Evolutionary conservation across 2,797 vertebrate species (phyloP), one percentile per base, ranked within the genome.

Genomic region (Mustela erminea): DNA sequence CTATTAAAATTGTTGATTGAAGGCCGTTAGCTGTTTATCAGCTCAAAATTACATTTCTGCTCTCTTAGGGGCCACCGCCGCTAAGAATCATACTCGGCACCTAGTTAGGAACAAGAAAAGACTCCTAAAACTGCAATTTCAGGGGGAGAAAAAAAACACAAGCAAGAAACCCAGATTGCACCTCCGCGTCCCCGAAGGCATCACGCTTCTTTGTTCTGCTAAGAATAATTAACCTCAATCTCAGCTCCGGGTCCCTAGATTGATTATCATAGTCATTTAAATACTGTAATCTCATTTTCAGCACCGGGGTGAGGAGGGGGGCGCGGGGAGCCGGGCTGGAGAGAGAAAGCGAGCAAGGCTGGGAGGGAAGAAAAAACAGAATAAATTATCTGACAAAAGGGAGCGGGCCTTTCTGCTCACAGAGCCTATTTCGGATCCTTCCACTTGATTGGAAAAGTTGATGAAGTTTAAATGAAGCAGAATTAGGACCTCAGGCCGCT

Each of bases 391-490:
- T 98, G 98, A 99, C 99, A 99, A 99, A 99, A 98, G 98, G 98
- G 98, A 97, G 96, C 97, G 98, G 99, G 99, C 98, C 99, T 99
- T 98, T 98, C 98, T 98, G 98, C 98, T 98, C 98, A 98, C 95
- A 95, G 98, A 99, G 98, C 98, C 99, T 98, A 99, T 99, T 99
- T 99, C 99, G 98, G 99, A 98, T 95, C 99, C 99, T 99, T 99
- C 99, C 99, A 99, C 99, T 99, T 99, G 99, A 99, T 99, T 99
- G 99, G 99, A 99, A 99, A 99, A 99, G 99, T 99, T 99, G 99
- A 99, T 99, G 99, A 99, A 99, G 99, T 99, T 99, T 99, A 99
- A 99, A 99, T 99, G 99, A 99, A 99, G 99, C 99, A 99, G 99
- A 99, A 99, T 99, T 99, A 99, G 99, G 99, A 99, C 99, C 99